Evolutionary conservation across 2,797 vertebrate genomes (phyloP).

Genomic region (Enteromius treurensis): DNA sequence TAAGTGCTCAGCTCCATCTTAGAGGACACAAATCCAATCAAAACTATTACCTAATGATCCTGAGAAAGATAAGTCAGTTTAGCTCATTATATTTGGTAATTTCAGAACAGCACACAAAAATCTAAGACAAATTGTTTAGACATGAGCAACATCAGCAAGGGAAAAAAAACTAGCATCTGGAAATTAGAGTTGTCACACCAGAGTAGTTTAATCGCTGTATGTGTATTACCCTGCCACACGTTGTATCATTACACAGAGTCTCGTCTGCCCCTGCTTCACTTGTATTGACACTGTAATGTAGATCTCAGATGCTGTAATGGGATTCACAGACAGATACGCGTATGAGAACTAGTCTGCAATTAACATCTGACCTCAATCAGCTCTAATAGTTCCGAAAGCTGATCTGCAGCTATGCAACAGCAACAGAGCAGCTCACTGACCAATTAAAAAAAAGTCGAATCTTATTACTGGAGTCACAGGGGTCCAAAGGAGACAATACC

Average conservation of each 20-base stretch:
- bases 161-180: background rate
- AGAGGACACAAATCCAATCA: slow-evolving; percentile 38
- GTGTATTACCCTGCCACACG: slow-evolving; percentile 15
- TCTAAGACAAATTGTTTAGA: slow-evolving; percentile 2
- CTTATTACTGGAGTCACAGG: slow-evolving; percentile 12
- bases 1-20: slow-evolving; percentile 23
- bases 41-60: slow-evolving; percentile 13
- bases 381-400: slow-evolving; percentile 55
- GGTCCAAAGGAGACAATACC: background rate
- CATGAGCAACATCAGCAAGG: slow-evolving; percentile 2
- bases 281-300: slow-evolving; percentile 52
- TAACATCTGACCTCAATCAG: slow-evolving; percentile 67
- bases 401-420: slow-evolving; percentile 37
- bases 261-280: slow-evolving; percentile 44
- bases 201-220: background rate
- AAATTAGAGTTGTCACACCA: slow-evolving; percentile 28
- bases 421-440: slow-evolving; percentile 59
- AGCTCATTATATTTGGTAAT: background rate
- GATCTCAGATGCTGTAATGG: slow-evolving; percentile 54
- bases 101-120: slow-evolving; percentile 4
- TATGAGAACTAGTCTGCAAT: slow-evolving; percentile 61
- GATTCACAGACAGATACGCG: slow-evolving; percentile 54
- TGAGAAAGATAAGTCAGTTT: background rate
- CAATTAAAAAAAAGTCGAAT: slow-evolving; percentile 54
- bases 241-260: slow-evolving; percentile 26